These are phyloP conservation scores for Hylaea fasciaria DNA, from an alignment of 2,888 invertebrate genomes.

Conservation along the genomic window DNA sequence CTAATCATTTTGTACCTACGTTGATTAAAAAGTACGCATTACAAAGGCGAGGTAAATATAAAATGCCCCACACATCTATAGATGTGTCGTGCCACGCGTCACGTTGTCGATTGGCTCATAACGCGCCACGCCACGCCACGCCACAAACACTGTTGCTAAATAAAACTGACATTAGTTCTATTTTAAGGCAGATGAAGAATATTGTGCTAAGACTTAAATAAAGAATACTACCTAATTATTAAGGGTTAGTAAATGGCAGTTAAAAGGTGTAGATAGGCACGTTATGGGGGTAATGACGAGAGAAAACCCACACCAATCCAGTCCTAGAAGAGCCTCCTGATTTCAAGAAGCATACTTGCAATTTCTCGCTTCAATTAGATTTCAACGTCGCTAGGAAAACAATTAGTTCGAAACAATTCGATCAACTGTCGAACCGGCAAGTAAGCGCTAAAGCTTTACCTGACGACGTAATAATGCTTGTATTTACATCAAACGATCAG, in stretches of 20 bases:
- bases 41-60: too few species aligned
- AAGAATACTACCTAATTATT: slow-evolving; percentile 12
- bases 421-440: too few species aligned
- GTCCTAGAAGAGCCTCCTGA: not conserved
- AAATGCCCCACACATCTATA: too few species aligned
- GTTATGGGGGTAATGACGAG: slow-evolving; percentile 24
- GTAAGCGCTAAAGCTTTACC: too few species aligned
- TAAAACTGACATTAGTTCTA: slow-evolving; percentile 3
- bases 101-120: not conserved
- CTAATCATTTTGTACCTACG: too few species aligned
- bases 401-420: too few species aligned
- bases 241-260: slow-evolving; percentile 39
- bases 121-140: slow-evolving; percentile 2
- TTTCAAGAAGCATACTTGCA: not conserved
- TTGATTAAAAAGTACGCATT: too few species aligned
- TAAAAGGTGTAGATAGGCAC: slow-evolving; percentile 37
- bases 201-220: slow-evolving; percentile 28
- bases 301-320: slow-evolving; percentile 29
- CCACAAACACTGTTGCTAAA: not conserved
- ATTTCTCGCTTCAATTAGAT: not conserved
- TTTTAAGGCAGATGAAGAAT: slow-evolving; percentile 12
- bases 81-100: not conserved
- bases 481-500: not conserved
- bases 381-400: not conserved
- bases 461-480: too few species aligned